Conservation (phyloP, 2,888 invertebrate genomes). For the Macropis europaea region DNA sequence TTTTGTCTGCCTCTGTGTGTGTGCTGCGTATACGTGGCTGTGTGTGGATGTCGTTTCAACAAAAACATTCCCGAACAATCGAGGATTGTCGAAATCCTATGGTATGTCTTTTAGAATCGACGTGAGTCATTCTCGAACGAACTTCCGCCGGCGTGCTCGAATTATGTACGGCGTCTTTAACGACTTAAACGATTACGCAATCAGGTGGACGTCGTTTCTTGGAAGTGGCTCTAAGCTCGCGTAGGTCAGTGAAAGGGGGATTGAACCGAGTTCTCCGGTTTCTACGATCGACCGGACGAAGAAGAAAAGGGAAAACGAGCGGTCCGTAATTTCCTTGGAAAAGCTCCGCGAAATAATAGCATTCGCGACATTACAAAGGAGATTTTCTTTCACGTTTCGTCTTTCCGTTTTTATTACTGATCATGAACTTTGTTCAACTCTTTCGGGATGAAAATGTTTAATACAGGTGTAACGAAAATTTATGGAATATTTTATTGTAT, state of each 20-base stretch:
- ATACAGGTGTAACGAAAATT: background rate
- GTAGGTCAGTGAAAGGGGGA: constrained; percentile 52
- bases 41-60: no score
- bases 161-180: constrained; percentile 54
- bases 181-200: constrained; percentile 58
- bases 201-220: constrained; percentile 31
- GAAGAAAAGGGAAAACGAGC: constrained; percentile 2
- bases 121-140: constrained; percentile 4
- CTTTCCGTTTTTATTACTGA: background rate
- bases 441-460: constrained; percentile 8
- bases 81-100: constrained; percentile 27
- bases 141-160: constrained; percentile 47
- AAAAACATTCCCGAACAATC: no score
- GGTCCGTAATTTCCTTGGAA: constrained; percentile 48
- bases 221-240: constrained; percentile 32
- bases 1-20: no score
- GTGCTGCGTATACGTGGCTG: no score
- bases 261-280: constrained; percentile 3
- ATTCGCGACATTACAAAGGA: constrained; percentile 50
- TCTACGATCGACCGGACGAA: constrained; percentile 4
- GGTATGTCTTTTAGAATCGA: constrained; percentile 14
- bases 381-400: constrained; percentile 25
- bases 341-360: constrained; percentile 48
- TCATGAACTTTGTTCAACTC: constrained; percentile 10
- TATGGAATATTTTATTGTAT: no score